Percentiles rank a stretch among this genome's conserved stretches.
These are phyloP conservation scores for Mercenaria mercenaria DNA, from an alignment of 1,140 invertebrate species.

Conservation along the genomic window DNA sequence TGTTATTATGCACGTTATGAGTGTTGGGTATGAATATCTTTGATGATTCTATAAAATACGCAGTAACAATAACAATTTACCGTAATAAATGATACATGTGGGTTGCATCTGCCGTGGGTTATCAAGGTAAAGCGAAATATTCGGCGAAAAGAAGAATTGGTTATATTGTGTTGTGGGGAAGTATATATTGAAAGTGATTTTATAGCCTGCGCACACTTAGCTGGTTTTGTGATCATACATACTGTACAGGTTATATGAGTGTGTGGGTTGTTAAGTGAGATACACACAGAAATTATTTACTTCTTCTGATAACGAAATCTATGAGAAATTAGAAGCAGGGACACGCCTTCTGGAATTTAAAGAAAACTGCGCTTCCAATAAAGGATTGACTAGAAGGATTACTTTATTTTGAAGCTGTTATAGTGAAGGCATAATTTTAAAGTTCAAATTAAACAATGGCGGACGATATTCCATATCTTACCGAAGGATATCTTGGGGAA, in stretches of 20 bases:
- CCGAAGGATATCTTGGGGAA: constrained; percentile 84
- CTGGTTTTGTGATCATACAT: background rate
- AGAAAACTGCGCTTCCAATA: no score
- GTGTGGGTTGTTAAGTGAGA: background rate
- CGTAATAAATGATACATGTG: background rate
- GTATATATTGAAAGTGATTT: constrained; percentile 9
- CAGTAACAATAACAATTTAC: background rate
- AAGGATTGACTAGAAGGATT: no score
- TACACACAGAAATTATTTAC: background rate
- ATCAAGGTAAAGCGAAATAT: background rate
- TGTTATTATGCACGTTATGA: no score
- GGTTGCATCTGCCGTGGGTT: background rate
- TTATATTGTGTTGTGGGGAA: background rate
- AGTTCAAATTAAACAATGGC: constrained; percentile 60
- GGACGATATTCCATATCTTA: constrained; percentile 80
- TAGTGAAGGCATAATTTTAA: no score
- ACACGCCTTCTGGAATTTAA: no score
- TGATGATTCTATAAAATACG: background rate
- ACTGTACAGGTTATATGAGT: background rate
- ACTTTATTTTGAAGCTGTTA: no score
- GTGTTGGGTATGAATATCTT: no score
- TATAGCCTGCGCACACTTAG: constrained; percentile 1
- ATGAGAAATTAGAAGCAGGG: no score
- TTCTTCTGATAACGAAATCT: no score
- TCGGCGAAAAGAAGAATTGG: background rate